phyloP scores from a whole-genome alignment of 2,113 vertebrate genomes.

The Percina caprodes region DNA sequence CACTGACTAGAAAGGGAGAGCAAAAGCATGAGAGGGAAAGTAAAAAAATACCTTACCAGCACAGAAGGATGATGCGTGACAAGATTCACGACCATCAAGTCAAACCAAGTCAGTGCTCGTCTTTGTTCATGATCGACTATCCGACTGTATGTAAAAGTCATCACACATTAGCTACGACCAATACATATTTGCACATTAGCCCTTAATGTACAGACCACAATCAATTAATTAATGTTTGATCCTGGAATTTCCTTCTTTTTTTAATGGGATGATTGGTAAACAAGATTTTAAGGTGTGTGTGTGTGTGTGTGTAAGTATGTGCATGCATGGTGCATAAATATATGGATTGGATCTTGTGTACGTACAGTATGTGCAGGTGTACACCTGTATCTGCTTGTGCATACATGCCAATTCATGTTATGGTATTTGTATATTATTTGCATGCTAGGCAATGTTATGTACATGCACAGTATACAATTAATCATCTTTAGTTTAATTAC shows the following conservation, averaged over 20 bases:
- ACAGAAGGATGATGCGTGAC: conserved; percentile 39
- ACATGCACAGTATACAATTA: no score
- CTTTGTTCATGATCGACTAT: conserved; percentile 3
- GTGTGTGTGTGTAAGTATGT: no score
- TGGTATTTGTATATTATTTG: no score
- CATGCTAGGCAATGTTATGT: no score
- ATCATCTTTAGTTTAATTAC: no score
- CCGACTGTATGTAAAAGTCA: not conserved
- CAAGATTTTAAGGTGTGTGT: not conserved
- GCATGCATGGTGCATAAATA: no score
- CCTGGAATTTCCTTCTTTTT: not conserved
- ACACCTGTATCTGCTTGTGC: no score
- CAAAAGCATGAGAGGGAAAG: conserved; percentile 20
- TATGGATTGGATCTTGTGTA: no score
- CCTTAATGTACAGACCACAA: not conserved
- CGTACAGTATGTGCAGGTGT: no score
- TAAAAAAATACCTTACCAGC: conserved; percentile 31
- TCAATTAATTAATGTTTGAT: not conserved
- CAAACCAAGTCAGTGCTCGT: not conserved
- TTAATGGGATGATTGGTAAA: not conserved
- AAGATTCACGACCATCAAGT: conserved; percentile 22
- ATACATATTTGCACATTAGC: not conserved
- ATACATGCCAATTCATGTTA: no score
- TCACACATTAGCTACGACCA: not conserved
- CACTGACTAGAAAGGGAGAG: conserved; percentile 26